A percentile compares a stretch with the other conserved stretches of the same genome.
Conservation (phyloP, 2,888 invertebrate species). For the Diaprepes abbreviatus region DNA sequence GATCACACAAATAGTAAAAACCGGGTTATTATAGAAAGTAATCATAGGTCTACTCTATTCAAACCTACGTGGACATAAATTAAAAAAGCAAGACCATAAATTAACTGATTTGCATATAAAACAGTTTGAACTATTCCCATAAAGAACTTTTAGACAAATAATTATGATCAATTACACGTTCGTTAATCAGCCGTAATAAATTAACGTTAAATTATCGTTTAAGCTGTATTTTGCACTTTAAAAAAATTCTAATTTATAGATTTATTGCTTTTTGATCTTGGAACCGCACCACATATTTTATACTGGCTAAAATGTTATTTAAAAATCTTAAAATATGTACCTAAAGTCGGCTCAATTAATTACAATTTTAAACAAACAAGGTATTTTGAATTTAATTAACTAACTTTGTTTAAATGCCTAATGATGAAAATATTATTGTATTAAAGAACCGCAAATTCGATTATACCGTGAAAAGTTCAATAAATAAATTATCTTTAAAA, state of each 20-base stretch:
- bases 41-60: not conserved
- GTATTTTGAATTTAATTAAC: not conserved
- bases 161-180: constrained; percentile 39
- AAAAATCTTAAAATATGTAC: not conserved
- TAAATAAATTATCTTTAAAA: no score
- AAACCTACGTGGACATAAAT: constrained; percentile 32
- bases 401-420: not conserved
- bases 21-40: constrained; percentile 21
- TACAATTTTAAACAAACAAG: not conserved
- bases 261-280: constrained; percentile 11
- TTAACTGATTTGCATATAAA: constrained; percentile 28
- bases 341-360: not conserved
- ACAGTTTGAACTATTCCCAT: constrained; percentile 30
- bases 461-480: no score
- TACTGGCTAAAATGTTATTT: not conserved
- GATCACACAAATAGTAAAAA: not conserved
- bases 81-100: constrained; percentile 32
- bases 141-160: constrained; percentile 40
- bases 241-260: constrained; percentile 14
- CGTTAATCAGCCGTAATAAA: constrained; percentile 36
- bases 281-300: constrained; percentile 3
- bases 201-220: constrained; percentile 32
- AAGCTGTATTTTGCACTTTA: constrained; percentile 16
- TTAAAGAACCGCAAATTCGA: no score
- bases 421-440: no score